A percentile compares a stretch with the other conserved stretches of the same genome.
Conservation (phyloP, 2,888 invertebrate species). For the Aleiodes leptofemur region DNA sequence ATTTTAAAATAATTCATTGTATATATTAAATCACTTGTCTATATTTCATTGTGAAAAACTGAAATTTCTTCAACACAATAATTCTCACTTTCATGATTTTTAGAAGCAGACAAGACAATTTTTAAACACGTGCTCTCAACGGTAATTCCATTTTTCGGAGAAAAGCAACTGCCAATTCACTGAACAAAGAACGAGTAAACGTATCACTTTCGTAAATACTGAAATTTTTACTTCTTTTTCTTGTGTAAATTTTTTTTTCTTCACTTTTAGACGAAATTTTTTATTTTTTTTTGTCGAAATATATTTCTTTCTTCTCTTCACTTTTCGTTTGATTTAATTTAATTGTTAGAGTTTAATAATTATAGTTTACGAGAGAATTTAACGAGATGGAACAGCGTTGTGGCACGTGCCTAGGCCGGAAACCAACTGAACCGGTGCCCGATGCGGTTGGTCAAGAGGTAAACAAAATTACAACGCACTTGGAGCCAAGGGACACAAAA, state of each 20-base stretch:
- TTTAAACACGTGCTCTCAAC: conserved; percentile 31
- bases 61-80: not conserved
- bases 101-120: conserved; percentile 23
- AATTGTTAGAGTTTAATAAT: not conserved
- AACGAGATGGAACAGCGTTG: conserved; percentile 33
- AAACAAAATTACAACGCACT: conserved; percentile 29
- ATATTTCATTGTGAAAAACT: too few relatives aligned
- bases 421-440: conserved; percentile 43
- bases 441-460: conserved; percentile 26
- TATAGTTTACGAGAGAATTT: conserved; percentile 2
- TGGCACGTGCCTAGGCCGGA: conserved; percentile 43
- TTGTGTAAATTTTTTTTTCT: conserved; percentile 3
- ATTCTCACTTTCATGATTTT: not conserved
- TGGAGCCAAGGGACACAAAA: not conserved
- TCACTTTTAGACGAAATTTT: not conserved
- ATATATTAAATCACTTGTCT: too few relatives aligned
- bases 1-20: too few relatives aligned
- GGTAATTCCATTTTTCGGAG: not conserved
- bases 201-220: not conserved
- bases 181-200: conserved; percentile 5
- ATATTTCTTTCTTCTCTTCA: not conserved
- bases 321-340: not conserved
- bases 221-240: conserved; percentile 12
- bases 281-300: too few relatives aligned
- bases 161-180: not conserved